Evolutionary conservation across 2,888 invertebrate genomes (phyloP), one percentile per base, ranked within the genome.

Genomic region (Lasioglossum marginatum): DNA sequence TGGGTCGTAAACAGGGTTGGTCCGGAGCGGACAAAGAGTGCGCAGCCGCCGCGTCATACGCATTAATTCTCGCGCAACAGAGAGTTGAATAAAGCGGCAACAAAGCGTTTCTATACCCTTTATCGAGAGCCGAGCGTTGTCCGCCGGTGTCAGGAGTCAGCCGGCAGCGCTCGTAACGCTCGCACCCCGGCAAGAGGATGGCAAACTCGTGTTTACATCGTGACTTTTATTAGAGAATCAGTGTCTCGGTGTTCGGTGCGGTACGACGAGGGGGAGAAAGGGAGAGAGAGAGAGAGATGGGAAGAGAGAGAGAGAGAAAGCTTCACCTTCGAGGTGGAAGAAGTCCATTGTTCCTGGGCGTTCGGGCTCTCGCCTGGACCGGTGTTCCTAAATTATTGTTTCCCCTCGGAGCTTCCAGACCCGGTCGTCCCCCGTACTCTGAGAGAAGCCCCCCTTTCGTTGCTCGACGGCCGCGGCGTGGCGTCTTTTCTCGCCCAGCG

Each of bases 151-250:
- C 71, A 73, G 52, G 73, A 87, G 81, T 88, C 80, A 81, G 66
- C 10, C 10, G 43, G 70, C 31, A 23, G 48, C 19, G 79, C 43
- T 79, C 70, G 71, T 79, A 77, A 81, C 71, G 72, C 72, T 89
- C 63, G 23, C 34, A 19, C 12, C 75, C 37, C 48, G 43, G 27
- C 16, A 27, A 23, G 79, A 71, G 77, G 71, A 78, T 80, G 70
- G 78, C 78, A 82, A 82, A 79, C 77, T 81, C 82, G 81, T 87
- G 82, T 85, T 87, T 82, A 83, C 85, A 88, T 43, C 75, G 87
- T 78, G 85, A 88, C 87, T 92, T 92, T 93, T 93, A 92, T 92
- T 90, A 82, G 87, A 82, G 90, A 92, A 92, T 93, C 89, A 89
- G 89, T 91, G 91, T 90, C 88, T 85, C 75, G 77, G 74, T 84